Evolutionary conservation across 1,140 invertebrate genomes (phyloP).

Genomic region (Panagrolaimus sp.): DNA sequence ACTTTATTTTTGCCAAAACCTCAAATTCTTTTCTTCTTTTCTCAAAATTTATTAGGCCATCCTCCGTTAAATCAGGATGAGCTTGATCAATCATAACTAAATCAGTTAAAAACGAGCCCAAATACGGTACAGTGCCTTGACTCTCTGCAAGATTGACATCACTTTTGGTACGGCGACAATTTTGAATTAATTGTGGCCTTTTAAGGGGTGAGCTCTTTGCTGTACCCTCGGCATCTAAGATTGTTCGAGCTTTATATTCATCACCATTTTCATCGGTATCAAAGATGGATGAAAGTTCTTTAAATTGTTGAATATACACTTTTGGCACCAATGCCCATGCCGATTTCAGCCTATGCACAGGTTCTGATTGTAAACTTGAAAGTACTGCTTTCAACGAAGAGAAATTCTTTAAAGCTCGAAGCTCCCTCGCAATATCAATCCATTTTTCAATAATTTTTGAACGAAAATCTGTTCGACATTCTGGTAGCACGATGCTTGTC

Average conservation of each 20-base stretch:
- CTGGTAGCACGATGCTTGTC: constrained; percentile 72
- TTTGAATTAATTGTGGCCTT: constrained; percentile 39
- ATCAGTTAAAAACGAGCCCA: constrained; percentile 95
- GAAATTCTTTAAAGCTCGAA: constrained; percentile 91
- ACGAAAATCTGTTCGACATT: constrained; percentile 69
- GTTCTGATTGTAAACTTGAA: constrained; percentile 87
- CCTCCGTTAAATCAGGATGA: constrained; percentile 70
- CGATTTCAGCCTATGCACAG: constrained; percentile 83
- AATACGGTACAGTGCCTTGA: constrained; percentile 90
- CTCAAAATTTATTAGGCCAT: constrained; percentile 86
- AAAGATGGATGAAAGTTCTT: constrained; percentile 88
- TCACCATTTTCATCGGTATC: constrained; percentile 75
- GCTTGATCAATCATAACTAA: constrained; percentile 97
- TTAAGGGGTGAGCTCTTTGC: constrained; percentile 67
- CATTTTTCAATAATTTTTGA: constrained; percentile 82
- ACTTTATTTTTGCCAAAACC: constrained; percentile 87
- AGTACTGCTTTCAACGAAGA: constrained; percentile 97
- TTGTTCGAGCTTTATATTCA: constrained; percentile 85
- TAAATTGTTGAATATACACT: constrained; percentile 73
- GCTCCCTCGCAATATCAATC: constrained; percentile 92
- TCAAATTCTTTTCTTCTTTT: constrained; percentile 97
- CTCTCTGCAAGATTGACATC: constrained; percentile 58
- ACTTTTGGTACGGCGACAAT: constrained; percentile 51
- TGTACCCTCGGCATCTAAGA: constrained; percentile 83
- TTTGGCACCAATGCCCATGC: constrained; percentile 79